These are phyloP conservation scores for Bombus vancouverensis DNA, from an alignment of 1,140 invertebrate species.

Conservation along the genomic window DNA sequence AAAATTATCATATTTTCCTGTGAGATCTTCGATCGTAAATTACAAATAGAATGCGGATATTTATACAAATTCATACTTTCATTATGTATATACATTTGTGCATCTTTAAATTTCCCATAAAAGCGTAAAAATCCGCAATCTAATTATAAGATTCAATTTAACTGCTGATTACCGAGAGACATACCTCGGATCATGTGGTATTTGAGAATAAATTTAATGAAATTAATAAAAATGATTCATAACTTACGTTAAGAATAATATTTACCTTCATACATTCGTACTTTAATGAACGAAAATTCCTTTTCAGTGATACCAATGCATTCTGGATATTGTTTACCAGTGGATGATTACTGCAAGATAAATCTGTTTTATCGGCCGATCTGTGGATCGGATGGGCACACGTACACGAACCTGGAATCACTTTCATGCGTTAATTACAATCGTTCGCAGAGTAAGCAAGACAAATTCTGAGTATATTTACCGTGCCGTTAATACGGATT, in stretches of 20 bases:
- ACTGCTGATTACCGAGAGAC: background rate
- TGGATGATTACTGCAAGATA: slow-evolving; percentile 49
- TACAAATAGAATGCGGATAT: too few species aligned
- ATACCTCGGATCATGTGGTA: background rate
- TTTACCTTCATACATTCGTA: background rate
- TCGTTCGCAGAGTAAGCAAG: slow-evolving; percentile 4
- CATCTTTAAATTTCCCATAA: too few species aligned
- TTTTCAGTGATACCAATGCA: slow-evolving; percentile 50
- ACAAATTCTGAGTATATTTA: slow-evolving; percentile 8
- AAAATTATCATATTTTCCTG: too few species aligned
- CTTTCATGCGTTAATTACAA: slow-evolving; percentile 67
- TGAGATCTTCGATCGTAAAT: too few species aligned
- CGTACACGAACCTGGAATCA: slow-evolving; percentile 72
- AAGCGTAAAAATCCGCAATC: too few species aligned
- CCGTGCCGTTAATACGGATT: slow-evolving; percentile 39
- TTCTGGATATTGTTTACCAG: slow-evolving; percentile 52
- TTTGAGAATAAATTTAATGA: background rate
- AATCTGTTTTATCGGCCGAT: slow-evolving; percentile 71
- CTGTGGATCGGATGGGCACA: slow-evolving; percentile 72
- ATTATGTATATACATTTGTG: too few species aligned
- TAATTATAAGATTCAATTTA: background rate
- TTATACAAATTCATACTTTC: too few species aligned
- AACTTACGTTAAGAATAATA: too few species aligned
- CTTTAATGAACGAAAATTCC: background rate
- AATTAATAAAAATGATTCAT: too few species aligned